phyloP scores from a whole-genome alignment of 2,113 vertebrate species.

The Hypocryptadius cinnamomeus region DNA sequence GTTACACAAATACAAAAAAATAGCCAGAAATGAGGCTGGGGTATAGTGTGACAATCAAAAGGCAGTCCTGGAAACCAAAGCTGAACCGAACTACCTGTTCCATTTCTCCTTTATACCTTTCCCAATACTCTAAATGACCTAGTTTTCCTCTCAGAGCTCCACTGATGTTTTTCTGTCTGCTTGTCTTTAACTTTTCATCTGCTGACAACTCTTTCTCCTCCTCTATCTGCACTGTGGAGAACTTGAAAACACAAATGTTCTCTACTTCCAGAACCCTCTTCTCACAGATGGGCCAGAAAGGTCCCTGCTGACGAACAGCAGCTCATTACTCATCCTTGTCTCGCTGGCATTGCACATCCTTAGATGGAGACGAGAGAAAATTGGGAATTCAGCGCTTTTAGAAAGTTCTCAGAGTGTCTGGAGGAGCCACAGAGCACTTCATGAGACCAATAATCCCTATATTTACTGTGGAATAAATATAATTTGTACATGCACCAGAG shows the following conservation, averaged over 20 bases:
- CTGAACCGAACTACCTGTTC: neutral
- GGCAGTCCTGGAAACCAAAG: neutral
- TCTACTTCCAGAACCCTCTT: neutral
- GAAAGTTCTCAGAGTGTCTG: neutral
- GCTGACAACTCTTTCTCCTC: neutral
- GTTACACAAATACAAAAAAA: neutral
- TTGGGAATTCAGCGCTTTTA: neutral
- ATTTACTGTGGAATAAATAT: neutral
- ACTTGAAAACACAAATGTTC: neutral
- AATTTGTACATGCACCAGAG: neutral
- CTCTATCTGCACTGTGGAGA: neutral
- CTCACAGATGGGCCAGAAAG: conserved; percentile 4
- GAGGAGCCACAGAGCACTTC: neutral
- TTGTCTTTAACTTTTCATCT: neutral
- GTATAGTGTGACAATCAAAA: neutral
- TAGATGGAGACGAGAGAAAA: neutral
- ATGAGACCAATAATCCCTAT: neutral
- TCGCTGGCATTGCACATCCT: neutral
- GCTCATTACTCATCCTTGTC: neutral
- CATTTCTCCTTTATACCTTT: neutral
- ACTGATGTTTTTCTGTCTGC: neutral
- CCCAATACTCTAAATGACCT: neutral
- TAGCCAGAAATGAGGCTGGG: neutral
- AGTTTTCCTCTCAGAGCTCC: neutral
- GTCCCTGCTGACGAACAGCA: neutral